Evolutionary conservation across 2,113 vertebrate genomes (phyloP), one percentile per base, ranked within the genome.

Genomic region (Phycodurus eques): DNA sequence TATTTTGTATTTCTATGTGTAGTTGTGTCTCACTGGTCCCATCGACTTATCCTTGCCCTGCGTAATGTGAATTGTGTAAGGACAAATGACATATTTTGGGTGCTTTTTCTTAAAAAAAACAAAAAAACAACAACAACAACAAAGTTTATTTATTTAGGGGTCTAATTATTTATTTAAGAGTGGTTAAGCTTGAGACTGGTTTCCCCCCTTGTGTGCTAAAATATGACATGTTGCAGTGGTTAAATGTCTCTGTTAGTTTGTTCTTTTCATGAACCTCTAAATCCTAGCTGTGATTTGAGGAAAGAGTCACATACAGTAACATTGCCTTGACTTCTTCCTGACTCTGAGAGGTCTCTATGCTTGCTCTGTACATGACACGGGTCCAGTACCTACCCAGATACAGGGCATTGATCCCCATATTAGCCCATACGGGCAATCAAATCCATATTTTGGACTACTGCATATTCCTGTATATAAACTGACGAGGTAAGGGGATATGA

Each of bases 381-480:
- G 87, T 88, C 88, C 79, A 84, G 83, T 85, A 88, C 79, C 75
- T 88, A 81, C 87, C 87, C 87, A 83, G 81, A 83, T 80, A 79
- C 78, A 85, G 88, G 88, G 88, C 84, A 83, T 59, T 79, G 81
- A 85, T 88, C 88, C 90, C 88, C 85, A 87, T 90, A 94, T 93
- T 95, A 94, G 94, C 95, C 94, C 94, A 90, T 93, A 93, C 79
- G 94, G 95, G 95, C 94, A 92, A 93, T 94, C 93, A 95, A 94
- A 93, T 92, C 92, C 94, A 94, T 96, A 94, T 96, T 96, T 93
- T 97, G 95, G 96, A 96, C 94, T 96, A 94, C 94, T 85, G 92
- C 94, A 94, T 93, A 94, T 94, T 95, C 95, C 94, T 97, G 95
- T 97, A 96, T 92, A 94, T 93, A 96, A 93, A 94, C 92, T 95